phyloP scores from a whole-genome alignment of 2,888 invertebrate species.

The Drosophila aldrichi region DNA sequence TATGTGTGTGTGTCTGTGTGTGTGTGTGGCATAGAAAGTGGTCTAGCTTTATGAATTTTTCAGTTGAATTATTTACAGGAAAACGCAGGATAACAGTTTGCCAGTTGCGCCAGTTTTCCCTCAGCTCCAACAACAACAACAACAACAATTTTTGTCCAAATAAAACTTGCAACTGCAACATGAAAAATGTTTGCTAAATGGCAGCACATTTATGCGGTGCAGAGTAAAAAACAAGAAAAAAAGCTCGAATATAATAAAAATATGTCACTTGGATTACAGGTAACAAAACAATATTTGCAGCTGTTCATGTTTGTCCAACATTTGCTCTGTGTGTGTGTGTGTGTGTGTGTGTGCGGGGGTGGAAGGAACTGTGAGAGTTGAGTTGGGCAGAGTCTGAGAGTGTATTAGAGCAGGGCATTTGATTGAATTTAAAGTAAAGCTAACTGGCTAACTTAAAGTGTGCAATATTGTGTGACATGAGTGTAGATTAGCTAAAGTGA shows the following conservation, averaged over 20 bases:
- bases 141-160: constrained; percentile 23
- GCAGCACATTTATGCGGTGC: constrained; percentile 40
- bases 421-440: background rate
- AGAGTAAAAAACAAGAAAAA: constrained; percentile 4
- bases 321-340: background rate
- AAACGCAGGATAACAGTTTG: constrained; percentile 62
- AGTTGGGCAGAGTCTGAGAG: background rate
- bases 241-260: constrained; percentile 12
- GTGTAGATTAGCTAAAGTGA: background rate
- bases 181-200: constrained; percentile 57
- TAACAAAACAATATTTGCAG: constrained; percentile 34
- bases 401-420: background rate
- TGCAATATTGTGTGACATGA: background rate
- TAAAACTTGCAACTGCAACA: constrained; percentile 43
- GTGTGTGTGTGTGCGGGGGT: background rate
- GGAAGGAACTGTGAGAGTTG: constrained; percentile 2
- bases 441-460: background rate
- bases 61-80: constrained; percentile 74
- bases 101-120: constrained; percentile 35
- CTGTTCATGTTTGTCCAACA: constrained; percentile 25
- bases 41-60: constrained; percentile 72
- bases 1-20: background rate
- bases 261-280: constrained; percentile 38
- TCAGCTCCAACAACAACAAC: background rate
- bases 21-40: constrained; percentile 22